A percentile compares a stretch with the other conserved stretches of the same genome.
Evolutionary conservation across 2,797 vertebrate species (phyloP).

Genomic region (Lates japonicus): DNA sequence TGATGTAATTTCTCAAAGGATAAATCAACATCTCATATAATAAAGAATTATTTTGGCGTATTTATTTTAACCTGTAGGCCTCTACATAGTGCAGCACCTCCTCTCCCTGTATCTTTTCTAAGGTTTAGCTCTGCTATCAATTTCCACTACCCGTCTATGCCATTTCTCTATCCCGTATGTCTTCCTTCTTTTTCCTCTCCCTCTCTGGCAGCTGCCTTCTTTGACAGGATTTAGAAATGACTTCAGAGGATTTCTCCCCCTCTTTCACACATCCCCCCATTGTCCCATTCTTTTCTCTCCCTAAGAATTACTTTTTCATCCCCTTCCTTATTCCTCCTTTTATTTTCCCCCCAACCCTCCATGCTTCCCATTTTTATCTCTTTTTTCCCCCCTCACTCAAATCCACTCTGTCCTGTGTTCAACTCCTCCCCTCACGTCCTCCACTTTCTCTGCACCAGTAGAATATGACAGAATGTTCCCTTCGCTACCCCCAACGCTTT

Average conservation of each 20-base stretch:
- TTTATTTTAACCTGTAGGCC: conserved; percentile 5
- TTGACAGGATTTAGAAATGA: conserved; percentile 67
- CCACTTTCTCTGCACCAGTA: conserved; percentile 55
- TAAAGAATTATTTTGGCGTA: conserved; percentile 3
- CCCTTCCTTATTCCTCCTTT: conserved; percentile 46
- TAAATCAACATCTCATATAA: conserved; percentile 12
- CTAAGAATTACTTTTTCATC: conserved; percentile 59
- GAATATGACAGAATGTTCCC: conserved; percentile 63
- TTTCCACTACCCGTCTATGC: conserved; percentile 39
- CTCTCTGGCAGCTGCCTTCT: conserved; percentile 31
- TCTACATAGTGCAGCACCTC: not conserved
- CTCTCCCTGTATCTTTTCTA: not conserved
- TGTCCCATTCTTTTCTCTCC: conserved; percentile 56
- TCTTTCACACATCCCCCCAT: conserved; percentile 48
- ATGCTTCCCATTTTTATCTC: conserved; percentile 42
- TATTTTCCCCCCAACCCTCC: conserved; percentile 28
- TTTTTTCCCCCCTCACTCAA: conserved; percentile 6
- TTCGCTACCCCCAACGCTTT: conserved; percentile 54
- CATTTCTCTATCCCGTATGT: conserved; percentile 5
- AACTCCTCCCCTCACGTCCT: conserved; percentile 45
- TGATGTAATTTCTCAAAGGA: not conserved
- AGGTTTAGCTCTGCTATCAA: conserved; percentile 40
- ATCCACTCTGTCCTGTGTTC: conserved; percentile 55
- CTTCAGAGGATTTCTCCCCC: conserved; percentile 56
- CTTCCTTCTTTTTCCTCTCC: conserved; percentile 63